Conservation (phyloP, 2,797 vertebrate species). For the Hipposideros larvatus region DNA sequence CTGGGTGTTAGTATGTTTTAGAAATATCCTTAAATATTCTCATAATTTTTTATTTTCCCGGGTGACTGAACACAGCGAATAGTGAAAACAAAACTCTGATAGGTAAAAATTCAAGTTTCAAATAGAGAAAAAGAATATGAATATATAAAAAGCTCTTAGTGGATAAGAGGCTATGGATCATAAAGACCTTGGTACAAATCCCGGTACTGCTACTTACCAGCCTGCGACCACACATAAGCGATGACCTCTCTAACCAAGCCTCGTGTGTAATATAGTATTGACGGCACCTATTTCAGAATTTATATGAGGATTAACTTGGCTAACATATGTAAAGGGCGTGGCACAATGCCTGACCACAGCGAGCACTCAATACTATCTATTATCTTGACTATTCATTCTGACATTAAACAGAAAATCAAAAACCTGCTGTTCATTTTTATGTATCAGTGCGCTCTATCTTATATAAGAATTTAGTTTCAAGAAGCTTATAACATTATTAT, state of each 20-base stretch:
- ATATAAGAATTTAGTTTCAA: constrained; percentile 35
- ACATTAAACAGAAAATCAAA: constrained; percentile 54
- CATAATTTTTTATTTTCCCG: not conserved
- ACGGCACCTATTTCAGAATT: not conserved
- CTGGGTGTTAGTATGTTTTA: not conserved
- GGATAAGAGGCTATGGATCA: constrained; percentile 11
- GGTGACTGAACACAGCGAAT: constrained; percentile 31
- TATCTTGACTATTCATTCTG: not conserved
- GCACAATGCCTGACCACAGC: not conserved
- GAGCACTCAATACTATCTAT: not conserved
- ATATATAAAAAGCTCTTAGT: constrained; percentile 4
- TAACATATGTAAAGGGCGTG: not conserved
- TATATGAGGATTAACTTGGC: not conserved
- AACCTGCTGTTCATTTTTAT: not conserved
- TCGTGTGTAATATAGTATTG: not conserved
- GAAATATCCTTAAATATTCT: constrained; percentile 15
- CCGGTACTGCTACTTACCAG: not conserved
- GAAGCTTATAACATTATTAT: constrained; percentile 43
- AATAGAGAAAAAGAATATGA: constrained; percentile 47
- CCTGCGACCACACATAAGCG: not conserved
- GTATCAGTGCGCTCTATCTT: not conserved
- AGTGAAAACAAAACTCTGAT: constrained; percentile 19
- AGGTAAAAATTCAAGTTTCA: constrained; percentile 47
- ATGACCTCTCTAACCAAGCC: not conserved
- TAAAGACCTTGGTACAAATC: not conserved